phyloP scores from a whole-genome alignment of 2,888 invertebrate genomes.

The Phytoseiulus persimilis region DNA sequence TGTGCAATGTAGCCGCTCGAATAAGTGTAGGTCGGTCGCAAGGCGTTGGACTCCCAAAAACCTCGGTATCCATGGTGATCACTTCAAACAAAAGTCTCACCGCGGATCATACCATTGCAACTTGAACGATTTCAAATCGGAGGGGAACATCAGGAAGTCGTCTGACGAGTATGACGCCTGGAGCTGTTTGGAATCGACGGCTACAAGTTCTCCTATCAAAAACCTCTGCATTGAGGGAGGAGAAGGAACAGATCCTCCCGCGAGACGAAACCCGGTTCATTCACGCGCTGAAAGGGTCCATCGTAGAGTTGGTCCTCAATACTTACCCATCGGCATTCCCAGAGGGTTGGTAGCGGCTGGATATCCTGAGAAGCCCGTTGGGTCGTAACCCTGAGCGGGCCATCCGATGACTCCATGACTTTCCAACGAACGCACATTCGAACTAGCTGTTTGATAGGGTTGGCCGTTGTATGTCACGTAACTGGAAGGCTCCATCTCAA shows the following conservation, averaged over 20 bases:
- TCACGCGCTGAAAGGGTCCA: too few species aligned
- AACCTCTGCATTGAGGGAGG: too few species aligned
- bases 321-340: not conserved
- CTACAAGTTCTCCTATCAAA: too few species aligned
- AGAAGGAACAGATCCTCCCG: too few species aligned
- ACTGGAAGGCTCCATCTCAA: constrained; percentile 30
- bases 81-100: not conserved
- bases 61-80: not conserved
- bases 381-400: not conserved
- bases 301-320: too few species aligned
- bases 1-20: too few species aligned
- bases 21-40: not conserved
- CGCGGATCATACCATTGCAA: not conserved
- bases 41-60: not conserved
- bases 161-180: too few species aligned
- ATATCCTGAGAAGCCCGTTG: not conserved
- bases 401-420: not conserved
- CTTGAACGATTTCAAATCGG: not conserved
- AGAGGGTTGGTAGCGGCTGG: not conserved
- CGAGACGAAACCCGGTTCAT: too few species aligned
- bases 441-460: constrained; percentile 20
- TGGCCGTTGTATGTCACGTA: constrained; percentile 38
- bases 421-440: constrained; percentile 8
- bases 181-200: too few species aligned
- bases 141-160: too few species aligned